A percentile compares a stretch with the other conserved stretches of the same genome.
Conservation (phyloP, 2,797 vertebrate species). For the Pogonophryne albipinna region DNA sequence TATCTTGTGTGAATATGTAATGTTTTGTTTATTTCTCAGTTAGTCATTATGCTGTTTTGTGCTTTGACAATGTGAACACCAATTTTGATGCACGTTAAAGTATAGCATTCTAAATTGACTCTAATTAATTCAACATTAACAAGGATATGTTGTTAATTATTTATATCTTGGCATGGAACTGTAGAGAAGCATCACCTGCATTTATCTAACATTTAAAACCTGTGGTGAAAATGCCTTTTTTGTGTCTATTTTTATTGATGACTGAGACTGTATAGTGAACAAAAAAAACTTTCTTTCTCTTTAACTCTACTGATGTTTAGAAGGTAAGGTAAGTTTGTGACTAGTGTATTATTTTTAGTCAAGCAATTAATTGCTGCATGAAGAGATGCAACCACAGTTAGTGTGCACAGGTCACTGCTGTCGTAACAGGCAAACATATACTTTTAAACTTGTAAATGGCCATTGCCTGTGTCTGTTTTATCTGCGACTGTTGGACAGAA, state of each 20-base stretch:
- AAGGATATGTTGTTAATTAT: constrained; percentile 12
- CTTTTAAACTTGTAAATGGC: constrained; percentile 30
- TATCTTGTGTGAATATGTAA: not conserved
- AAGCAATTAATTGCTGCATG: constrained; percentile 34
- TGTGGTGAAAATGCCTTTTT: not conserved
- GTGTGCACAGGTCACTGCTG: constrained; percentile 37
- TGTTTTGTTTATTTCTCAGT: not conserved
- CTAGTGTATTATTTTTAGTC: constrained; percentile 25
- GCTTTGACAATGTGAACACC: not conserved
- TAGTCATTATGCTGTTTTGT: not conserved
- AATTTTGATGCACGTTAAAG: not conserved
- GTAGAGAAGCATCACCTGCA: constrained; percentile 17
- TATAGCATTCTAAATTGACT: not conserved
- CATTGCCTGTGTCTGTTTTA: constrained; percentile 21
- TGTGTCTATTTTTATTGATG: constrained; percentile 25
- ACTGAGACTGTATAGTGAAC: constrained; percentile 14
- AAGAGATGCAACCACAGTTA: constrained; percentile 1
- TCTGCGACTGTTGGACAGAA: not conserved
- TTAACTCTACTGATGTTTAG: not conserved
- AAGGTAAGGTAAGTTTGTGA: constrained; percentile 33
- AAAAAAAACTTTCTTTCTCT: constrained; percentile 25
- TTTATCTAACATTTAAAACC: constrained; percentile 18
- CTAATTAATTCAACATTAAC: not conserved
- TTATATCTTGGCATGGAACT: constrained; percentile 6
- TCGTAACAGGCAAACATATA: constrained; percentile 28